Conservation (phyloP, 2,888 invertebrate genomes). For the Diploptera punctata region DNA sequence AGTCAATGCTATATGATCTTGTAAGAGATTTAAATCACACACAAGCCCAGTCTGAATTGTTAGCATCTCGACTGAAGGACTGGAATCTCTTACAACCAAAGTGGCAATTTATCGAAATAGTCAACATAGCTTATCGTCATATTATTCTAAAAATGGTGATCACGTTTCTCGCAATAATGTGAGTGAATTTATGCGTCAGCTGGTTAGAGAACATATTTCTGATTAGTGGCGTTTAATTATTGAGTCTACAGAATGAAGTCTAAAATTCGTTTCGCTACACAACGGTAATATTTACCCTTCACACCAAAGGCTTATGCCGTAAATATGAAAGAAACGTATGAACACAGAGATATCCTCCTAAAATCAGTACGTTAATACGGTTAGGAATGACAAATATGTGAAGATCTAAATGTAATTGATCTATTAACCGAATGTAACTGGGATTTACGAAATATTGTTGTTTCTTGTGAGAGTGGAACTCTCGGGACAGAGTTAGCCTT, state of each 20-base stretch:
- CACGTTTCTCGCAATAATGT: background rate
- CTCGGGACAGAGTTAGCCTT: background rate
- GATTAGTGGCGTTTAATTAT: too few species aligned
- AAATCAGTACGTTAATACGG: background rate
- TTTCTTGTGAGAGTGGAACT: too few species aligned
- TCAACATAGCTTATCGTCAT: background rate
- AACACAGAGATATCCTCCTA: background rate
- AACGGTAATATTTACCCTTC: background rate
- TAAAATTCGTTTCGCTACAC: background rate
- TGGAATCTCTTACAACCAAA: conserved; percentile 3
- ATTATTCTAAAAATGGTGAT: background rate
- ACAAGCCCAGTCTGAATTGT: background rate
- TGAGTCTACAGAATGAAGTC: background rate
- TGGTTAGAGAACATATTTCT: background rate
- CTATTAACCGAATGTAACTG: background rate
- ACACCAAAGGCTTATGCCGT: background rate
- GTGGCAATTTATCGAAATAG: background rate
- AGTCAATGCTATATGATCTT: background rate
- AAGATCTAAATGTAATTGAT: too few species aligned
- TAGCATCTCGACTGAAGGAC: background rate
- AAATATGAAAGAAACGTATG: background rate
- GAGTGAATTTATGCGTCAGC: conserved; percentile 1
- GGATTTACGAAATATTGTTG: too few species aligned
- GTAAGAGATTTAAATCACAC: background rate
- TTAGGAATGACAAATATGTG: too few species aligned